Percentiles rank a stretch among this genome's conserved stretches.
Conservation (phyloP, 2,797 vertebrate genomes). For the Eremophila alpestris region DNA sequence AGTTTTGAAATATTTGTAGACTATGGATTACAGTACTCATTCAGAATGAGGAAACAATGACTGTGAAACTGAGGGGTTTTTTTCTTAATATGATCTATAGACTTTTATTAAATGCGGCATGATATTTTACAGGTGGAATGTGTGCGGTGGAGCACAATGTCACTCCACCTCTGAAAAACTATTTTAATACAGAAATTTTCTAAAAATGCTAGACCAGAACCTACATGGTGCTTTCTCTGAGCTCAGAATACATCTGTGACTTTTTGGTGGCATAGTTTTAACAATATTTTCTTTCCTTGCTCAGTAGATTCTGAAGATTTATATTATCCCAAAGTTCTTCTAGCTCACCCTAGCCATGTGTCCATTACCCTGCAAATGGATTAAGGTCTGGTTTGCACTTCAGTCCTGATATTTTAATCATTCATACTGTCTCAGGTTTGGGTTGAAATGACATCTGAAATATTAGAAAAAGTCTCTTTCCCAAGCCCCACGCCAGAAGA, state of each 20-base stretch:
- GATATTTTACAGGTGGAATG: background rate
- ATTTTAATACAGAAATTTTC: background rate
- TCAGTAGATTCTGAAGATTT: background rate
- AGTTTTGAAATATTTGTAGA: background rate
- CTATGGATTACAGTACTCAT: background rate
- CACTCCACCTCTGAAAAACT: background rate
- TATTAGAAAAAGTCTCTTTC: too few relatives aligned
- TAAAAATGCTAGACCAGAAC: background rate
- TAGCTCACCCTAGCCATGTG: background rate
- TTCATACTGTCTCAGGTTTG: background rate
- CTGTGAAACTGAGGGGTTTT: accelerated
- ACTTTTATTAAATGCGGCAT: background rate
- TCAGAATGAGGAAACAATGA: background rate
- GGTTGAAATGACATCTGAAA: too few relatives aligned
- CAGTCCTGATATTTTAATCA: background rate
- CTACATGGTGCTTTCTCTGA: background rate
- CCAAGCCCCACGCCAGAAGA: too few relatives aligned
- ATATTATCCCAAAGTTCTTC: background rate
- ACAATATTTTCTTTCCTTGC: background rate
- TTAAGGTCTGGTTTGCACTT: background rate
- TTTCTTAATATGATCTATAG: background rate
- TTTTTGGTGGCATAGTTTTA: background rate
- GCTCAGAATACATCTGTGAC: background rate
- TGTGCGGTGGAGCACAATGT: accelerated
- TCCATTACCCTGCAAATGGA: background rate